Evolutionary conservation across 2,113 vertebrate species (phyloP), one percentile per base, ranked within the genome.

Genomic region (Mormoops blainvillei): DNA sequence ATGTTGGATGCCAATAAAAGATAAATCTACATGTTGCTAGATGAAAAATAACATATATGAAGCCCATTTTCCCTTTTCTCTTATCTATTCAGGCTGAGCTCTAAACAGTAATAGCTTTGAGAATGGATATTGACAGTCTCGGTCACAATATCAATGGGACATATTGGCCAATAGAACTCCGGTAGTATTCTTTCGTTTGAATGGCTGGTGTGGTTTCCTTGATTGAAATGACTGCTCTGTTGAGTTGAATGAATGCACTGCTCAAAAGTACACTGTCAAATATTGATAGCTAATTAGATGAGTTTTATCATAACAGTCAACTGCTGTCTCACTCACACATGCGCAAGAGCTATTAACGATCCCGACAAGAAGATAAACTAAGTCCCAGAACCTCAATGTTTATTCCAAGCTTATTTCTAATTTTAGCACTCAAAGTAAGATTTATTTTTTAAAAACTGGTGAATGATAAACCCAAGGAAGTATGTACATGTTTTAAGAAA

Each of bases 181-280:
- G 95, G 97, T 96, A 98, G 91, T 98, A 91, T 98, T 98, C 96
- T 70, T 94, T 98, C 89, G 97, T 98, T 98, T 98, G 89, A 98
- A 97, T 97, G 81, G 98, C 81, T 98, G 97, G 96, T 94, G 91
- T 98, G 85, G 97, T 98, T 93, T 98, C 96, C 97, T 98, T 98
- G 97, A 98, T 94, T 98, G 97, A 98, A 98, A 98, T 98, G 97
- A 98, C 98, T 98, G 94, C 97, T 98, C 97, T 96, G 97, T 97
- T 97, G 76, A 98, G 98, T 63, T 94, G 81, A 94, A 98, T 98
- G 95, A 98, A 98, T 98, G 98, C 98, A 98, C 87, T 89, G 38
- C 74, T 97, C 97, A 97, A 98, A 97, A 97, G 94, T 95, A 89
- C 94, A 98, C 98, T 98, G 95, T 98, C 98, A 98, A 89, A 98